Conservation (phyloP, 1,140 invertebrate species). For the Penaeus indicus region DNA sequence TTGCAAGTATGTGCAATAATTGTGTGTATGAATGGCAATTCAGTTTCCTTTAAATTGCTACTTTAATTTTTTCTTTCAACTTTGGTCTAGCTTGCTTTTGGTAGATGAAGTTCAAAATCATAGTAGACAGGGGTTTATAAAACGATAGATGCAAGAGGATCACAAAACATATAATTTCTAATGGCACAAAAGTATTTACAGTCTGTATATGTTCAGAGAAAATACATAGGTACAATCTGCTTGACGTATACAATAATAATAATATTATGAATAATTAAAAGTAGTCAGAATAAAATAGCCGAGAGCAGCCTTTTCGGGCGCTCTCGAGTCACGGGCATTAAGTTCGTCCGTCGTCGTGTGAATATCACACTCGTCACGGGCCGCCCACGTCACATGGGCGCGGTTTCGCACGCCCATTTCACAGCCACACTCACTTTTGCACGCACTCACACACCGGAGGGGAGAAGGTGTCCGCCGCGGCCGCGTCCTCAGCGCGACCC, state of each 20-base stretch:
- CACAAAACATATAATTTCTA: constrained; percentile 61
- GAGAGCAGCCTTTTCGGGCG: no score
- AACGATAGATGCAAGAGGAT: constrained; percentile 23
- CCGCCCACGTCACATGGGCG: background rate
- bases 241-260: constrained; percentile 57
- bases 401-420: constrained; percentile 42
- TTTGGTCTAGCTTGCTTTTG: no score
- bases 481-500: constrained; percentile 37
- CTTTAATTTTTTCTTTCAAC: no score
- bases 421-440: constrained; percentile 50
- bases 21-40: no score
- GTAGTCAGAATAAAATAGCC: constrained; percentile 32
- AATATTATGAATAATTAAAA: constrained; percentile 51
- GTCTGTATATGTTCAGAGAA: constrained; percentile 48
- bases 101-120: background rate
- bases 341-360: constrained; percentile 28
- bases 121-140: background rate
- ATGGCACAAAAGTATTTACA: constrained; percentile 62
- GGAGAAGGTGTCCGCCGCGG: background rate
- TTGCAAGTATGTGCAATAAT: no score
- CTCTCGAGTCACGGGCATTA: background rate
- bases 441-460: constrained; percentile 34
- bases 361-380: constrained; percentile 48
- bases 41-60: no score
- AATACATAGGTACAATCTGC: constrained; percentile 52